A percentile compares a stretch with the other conserved stretches of the same genome.
Evolutionary conservation across 1,140 invertebrate species (phyloP).

Genomic region (Atta colombica): DNA sequence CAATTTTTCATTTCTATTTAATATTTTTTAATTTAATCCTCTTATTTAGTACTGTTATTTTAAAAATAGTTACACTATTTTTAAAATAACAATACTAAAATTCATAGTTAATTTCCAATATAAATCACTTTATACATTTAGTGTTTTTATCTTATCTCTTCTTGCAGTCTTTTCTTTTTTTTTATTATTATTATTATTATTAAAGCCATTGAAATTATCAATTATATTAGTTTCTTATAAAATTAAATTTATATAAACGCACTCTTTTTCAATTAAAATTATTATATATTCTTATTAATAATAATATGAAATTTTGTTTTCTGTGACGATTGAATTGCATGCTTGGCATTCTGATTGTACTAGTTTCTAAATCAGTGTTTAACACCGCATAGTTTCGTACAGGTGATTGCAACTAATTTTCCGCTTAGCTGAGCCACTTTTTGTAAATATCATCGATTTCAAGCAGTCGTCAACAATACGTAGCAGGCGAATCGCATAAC

Average conservation of each 20-base stretch:
- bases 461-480: neutral
- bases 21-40: constrained; percentile 1
- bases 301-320: neutral
- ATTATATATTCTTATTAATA: neutral
- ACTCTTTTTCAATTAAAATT: neutral
- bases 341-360: neutral
- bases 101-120: neutral
- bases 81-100: neutral
- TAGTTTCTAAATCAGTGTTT: neutral
- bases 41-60: too few species aligned
- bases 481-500: neutral
- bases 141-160: neutral
- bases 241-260: neutral
- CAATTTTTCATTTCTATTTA: neutral
- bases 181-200: neutral
- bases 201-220: neutral
- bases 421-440: neutral
- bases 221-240: neutral
- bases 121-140: neutral
- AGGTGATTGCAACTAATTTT: constrained; percentile 1
- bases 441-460: neutral
- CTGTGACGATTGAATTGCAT: neutral
- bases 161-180: neutral
- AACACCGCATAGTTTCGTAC: neutral
- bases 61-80: neutral